Conservation (phyloP, 2,888 invertebrate genomes). For the Plebejus argus region DNA sequence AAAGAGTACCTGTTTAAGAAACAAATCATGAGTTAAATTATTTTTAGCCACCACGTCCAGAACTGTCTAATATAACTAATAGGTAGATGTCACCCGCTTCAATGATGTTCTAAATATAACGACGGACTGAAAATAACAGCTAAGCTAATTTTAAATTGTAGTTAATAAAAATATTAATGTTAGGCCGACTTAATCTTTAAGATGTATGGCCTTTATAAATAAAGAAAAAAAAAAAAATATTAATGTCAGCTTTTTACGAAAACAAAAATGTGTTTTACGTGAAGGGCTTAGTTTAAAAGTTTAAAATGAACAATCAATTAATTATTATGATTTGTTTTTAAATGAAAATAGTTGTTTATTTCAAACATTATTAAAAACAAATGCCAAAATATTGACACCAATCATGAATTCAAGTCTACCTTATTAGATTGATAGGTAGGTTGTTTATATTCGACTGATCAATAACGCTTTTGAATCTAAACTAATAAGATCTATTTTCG, state of each 20-base stretch:
- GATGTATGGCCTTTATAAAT: too few species aligned
- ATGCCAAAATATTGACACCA: constrained; percentile 19
- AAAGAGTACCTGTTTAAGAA: background rate
- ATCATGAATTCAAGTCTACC: background rate
- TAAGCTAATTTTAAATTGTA: background rate
- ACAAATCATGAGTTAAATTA: constrained; percentile 6
- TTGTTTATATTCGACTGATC: background rate
- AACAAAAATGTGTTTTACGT: background rate
- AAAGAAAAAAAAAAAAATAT: background rate
- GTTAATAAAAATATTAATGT: background rate
- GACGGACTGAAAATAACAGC: constrained; percentile 1
- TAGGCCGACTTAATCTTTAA: too few species aligned
- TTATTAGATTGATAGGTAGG: background rate
- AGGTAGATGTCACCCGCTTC: constrained; percentile 19
- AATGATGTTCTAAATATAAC: constrained; percentile 18
- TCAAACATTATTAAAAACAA: background rate
- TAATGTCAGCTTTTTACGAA: background rate
- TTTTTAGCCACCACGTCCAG: constrained; percentile 17
- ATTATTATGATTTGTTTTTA: background rate
- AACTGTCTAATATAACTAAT: constrained; percentile 17
- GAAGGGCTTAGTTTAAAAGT: background rate
- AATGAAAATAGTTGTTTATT: background rate
- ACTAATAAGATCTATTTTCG: background rate
- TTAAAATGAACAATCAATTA: background rate
- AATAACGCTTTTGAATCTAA: background rate